Evolutionary conservation across 2,113 vertebrate species (phyloP).

Genomic region (Prionailurus bengalensis): DNA sequence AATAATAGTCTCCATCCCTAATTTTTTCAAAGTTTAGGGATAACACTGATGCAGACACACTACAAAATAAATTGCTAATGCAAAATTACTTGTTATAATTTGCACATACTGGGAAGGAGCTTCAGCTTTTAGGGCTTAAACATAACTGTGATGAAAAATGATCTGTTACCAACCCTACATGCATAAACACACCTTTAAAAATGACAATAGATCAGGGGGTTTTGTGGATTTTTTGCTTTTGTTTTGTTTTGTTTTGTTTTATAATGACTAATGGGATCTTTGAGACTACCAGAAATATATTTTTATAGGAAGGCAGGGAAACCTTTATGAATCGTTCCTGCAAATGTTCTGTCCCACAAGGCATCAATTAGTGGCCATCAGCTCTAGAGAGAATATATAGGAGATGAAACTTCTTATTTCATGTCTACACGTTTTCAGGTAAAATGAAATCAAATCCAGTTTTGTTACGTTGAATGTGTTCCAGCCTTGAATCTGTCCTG

Average conservation of each 20-base stretch:
- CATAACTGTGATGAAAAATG: neutral
- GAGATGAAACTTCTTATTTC: neutral
- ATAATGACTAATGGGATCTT: neutral
- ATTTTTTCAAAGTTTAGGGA: neutral
- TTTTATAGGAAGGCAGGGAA: neutral
- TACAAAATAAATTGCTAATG: neutral
- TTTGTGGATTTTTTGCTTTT: neutral
- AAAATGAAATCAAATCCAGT: neutral
- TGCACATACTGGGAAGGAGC: neutral
- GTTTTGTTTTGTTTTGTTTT: neutral
- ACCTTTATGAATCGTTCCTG: neutral
- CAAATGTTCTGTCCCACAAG: neutral
- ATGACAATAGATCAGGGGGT: neutral
- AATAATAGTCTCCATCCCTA: neutral
- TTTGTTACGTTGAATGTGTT: neutral
- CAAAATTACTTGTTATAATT: neutral
- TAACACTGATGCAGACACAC: neutral
- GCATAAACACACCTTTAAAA: neutral
- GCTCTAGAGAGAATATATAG: neutral
- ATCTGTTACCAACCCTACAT: neutral
- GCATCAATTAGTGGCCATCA: neutral
- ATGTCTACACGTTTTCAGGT: neutral
- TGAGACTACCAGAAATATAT: neutral
- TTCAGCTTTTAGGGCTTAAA: slow-evolving; percentile 5
- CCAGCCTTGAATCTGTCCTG: neutral